Evolutionary conservation across 2,797 vertebrate genomes (phyloP), one percentile per base, ranked within the genome.

Genomic region (Chelmon rostratus): DNA sequence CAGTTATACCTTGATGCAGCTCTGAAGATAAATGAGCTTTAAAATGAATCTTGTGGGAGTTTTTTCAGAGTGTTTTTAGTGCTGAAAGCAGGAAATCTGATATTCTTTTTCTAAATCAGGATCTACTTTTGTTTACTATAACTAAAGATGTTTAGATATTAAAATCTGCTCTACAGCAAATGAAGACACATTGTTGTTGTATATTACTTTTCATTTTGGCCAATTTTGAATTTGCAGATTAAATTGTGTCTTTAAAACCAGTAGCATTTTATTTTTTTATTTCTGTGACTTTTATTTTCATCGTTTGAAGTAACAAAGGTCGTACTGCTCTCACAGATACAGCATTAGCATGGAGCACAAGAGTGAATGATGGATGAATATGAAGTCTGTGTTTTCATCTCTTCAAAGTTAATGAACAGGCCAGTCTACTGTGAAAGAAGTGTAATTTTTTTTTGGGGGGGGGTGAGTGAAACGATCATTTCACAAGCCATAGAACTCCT

Each of bases 401-500:
- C 38, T 57, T 75, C 10, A 70, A 63, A 81, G 54, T 76, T 76
- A 77, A 83, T 21, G 33, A 79, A 66, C 53, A 18, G 44, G n/a
- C 25, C 56, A 63, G 15, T 54, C 65, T 69, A 21, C 10, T 19
- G 13, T 23, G 4, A 54, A 72, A 66, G 52, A 57, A 35, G 13
- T 35, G 13, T 12, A n/a, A 71, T 85, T 66, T 73, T 68, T n/a
- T n/a, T n/a, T n/a, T 40, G 52, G 57, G 64, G 8, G 4, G 57
- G 65, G 9, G 4, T 65, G 67, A 82, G 33, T 76, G 50, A 73
- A 80, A 40, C 44, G 42, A 68, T 74, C 10, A 76, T 78, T 83
- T 85, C 68, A 77, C 77, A 70, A 57, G 42, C 70, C 82, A 63
- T 64, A 63, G 40, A 74, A 46, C 44, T 67, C n/a, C 56, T 83